Conservation (phyloP, 2,113 vertebrate genomes). For the Xenopus tropicalis region UCB_Xtro_10.0 CM004447.2:152957001-152957500, state of each 20-base stretch:
- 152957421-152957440: constrained; percentile 86
- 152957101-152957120: constrained; percentile 78
- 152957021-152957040: constrained; percentile 59
- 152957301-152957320: constrained; percentile 50
- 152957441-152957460: constrained; percentile 89
- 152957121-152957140: constrained; percentile 54
- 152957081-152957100: constrained; percentile 78
- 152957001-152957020: constrained; percentile 70
- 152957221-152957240: no score
- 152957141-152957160: no score
- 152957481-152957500: constrained; percentile 76
- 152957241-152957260: no score
- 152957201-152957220: no score
- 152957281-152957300: no score
- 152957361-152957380: constrained; percentile 84
- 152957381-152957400: constrained; percentile 83
- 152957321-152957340: constrained; percentile 79
- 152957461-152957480: constrained; percentile 89
- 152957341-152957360: constrained; percentile 71
- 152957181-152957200: no score
- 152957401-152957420: constrained; percentile 84
- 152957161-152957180: no score
- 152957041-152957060: constrained; percentile 62
- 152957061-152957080: constrained; percentile 75
- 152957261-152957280: no score